Evolutionary conservation across 2,888 invertebrate species (phyloP).

Genomic region (Erebia palarica): DNA sequence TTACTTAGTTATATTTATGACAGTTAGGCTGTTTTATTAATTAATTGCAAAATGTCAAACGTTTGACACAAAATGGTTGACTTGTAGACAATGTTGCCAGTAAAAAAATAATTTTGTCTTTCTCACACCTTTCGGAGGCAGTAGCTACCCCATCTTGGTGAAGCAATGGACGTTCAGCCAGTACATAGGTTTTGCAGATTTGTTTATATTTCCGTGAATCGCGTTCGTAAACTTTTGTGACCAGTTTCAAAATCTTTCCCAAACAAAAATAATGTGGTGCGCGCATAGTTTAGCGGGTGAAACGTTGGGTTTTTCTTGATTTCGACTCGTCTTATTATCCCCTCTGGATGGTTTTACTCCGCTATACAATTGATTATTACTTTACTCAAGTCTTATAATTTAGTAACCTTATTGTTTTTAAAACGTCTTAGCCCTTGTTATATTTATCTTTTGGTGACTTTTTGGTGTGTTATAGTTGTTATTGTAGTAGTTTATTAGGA

Average conservation of each 20-base stretch:
- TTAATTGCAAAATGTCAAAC: conserved; percentile 30
- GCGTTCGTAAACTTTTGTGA: conserved; percentile 77
- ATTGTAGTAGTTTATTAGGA: conserved; percentile 55
- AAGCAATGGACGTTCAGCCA: conserved; percentile 77
- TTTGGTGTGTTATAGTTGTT: conserved; percentile 54
- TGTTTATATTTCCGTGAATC: conserved; percentile 80
- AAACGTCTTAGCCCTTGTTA: conserved; percentile 48
- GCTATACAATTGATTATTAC: conserved; percentile 54
- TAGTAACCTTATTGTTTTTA: conserved; percentile 52
- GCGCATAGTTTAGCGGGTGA: conserved; percentile 59
- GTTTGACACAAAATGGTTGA: conserved; percentile 40
- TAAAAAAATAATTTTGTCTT: conserved; percentile 68
- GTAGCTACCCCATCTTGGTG: conserved; percentile 75
- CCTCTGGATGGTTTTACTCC: conserved; percentile 45
- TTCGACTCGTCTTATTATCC: conserved; percentile 57
- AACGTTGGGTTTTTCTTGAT: conserved; percentile 64
- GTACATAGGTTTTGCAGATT: conserved; percentile 69
- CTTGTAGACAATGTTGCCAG: conserved; percentile 64
- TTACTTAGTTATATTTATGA: neutral
- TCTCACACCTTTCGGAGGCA: conserved; percentile 72
- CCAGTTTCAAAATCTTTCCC: conserved; percentile 69
- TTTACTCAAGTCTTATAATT: conserved; percentile 48
- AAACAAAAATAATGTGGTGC: conserved; percentile 69
- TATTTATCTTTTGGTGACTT: conserved; percentile 54
- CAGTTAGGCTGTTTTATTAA: conserved; percentile 21